Evolutionary conservation across 2,888 invertebrate genomes (phyloP).

Genomic region (Temnothorax unifasciatus): DNA sequence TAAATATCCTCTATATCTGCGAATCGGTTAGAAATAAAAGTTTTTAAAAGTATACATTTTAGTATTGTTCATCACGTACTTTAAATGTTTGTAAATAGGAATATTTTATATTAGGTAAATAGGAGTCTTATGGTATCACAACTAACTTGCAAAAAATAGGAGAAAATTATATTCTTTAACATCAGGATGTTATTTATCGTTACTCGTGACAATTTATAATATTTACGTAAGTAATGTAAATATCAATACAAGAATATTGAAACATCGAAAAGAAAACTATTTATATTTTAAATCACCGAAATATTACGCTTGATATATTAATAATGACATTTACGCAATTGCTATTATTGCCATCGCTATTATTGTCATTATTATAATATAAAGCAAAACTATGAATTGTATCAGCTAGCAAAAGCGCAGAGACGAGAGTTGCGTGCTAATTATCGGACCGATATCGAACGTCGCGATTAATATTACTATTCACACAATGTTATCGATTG

Average conservation of each 20-base stretch:
- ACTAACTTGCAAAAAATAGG: not conserved
- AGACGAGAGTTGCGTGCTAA: not conserved
- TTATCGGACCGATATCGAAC: slow-evolving; percentile 12
- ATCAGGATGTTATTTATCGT: not conserved
- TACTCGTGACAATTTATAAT: not conserved
- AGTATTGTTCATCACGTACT: not conserved
- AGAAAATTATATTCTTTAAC: not conserved
- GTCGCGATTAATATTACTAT: slow-evolving; percentile 19
- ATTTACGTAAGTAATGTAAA: not conserved
- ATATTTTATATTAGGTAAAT: not conserved
- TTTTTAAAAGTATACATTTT: not conserved
- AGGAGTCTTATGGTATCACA: too few species aligned
- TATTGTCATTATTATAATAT: not conserved
- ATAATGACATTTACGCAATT: not conserved
- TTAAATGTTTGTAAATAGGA: not conserved
- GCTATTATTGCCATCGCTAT: not conserved
- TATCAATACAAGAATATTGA: not conserved
- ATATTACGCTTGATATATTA: not conserved
- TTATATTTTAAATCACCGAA: not conserved
- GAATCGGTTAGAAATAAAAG: not conserved
- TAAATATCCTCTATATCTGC: not conserved
- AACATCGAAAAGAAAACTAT: not conserved
- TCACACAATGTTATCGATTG: slow-evolving; percentile 7
- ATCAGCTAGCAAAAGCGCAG: not conserved
- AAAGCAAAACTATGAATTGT: not conserved